These are phyloP conservation scores for Leptopilina drosophilae DNA, from an alignment of 2,888 invertebrate genomes.

Conservation along the genomic window DNA sequence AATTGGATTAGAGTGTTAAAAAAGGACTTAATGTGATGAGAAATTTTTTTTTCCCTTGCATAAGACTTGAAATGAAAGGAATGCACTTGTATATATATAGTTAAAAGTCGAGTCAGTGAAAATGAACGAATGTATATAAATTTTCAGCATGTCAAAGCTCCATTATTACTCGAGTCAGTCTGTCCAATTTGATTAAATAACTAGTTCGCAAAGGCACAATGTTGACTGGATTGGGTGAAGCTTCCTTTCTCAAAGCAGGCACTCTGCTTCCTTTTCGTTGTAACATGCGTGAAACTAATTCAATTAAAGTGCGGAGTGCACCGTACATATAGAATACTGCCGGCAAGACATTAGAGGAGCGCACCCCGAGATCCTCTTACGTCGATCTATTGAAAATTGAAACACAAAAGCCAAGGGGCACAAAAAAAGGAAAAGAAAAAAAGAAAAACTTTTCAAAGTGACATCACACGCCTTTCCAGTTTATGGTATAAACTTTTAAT, in stretches of 20 bases:
- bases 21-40: no score
- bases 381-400: constrained; percentile 31
- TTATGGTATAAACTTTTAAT: background rate
- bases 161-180: constrained; percentile 38
- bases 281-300: constrained; percentile 40
- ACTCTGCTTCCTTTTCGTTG: constrained; percentile 37
- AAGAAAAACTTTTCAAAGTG: background rate
- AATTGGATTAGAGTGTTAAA: no score
- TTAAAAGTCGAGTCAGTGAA: constrained; percentile 26
- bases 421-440: background rate
- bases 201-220: constrained; percentile 40
- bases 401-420: constrained; percentile 33
- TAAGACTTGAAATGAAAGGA: background rate
- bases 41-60: no score
- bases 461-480: no score
- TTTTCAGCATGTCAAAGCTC: constrained; percentile 33
- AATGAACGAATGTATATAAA: constrained; percentile 8
- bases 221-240: constrained; percentile 47
- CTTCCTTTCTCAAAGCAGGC: constrained; percentile 43
- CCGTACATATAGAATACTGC: constrained; percentile 13
- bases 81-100: background rate
- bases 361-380: constrained; percentile 32
- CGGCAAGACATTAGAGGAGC: constrained; percentile 31
- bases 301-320: constrained; percentile 32
- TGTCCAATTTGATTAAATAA: constrained; percentile 49